A percentile compares a stretch with the other conserved stretches of the same genome.
Conservation (phyloP, 35 echinoderm and acorn worm species). For the Apostichopus californicus region DNA sequence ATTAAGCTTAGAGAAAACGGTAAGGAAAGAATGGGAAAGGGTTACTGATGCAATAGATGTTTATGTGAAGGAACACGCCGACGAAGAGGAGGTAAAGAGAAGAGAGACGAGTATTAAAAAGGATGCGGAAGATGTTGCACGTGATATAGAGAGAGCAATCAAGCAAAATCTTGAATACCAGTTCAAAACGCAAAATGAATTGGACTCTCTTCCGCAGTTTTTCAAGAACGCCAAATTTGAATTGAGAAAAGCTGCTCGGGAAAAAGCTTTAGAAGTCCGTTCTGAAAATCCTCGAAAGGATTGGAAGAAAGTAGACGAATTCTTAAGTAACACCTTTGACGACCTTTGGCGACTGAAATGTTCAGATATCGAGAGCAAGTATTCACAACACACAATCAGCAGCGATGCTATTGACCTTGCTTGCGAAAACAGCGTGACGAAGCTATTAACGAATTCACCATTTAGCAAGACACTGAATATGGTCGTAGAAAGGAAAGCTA, state of each 20-base stretch:
- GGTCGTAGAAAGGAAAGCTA: too few species aligned
- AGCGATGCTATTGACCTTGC: too few species aligned
- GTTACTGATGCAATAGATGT: not conserved
- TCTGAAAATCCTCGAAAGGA: not conserved
- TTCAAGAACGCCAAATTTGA: not conserved
- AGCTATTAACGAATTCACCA: too few species aligned
- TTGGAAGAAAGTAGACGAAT: not conserved
- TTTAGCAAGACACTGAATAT: too few species aligned
- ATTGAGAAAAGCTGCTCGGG: not conserved
- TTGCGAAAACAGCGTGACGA: too few species aligned
- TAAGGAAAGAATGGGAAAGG: not conserved
- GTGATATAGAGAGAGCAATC: not conserved
- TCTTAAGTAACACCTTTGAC: not conserved
- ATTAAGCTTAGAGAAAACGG: not conserved
- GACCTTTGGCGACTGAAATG: not conserved
- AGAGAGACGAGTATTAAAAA: not conserved
- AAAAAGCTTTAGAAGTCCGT: not conserved
- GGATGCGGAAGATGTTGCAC: not conserved
- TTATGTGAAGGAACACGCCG: not conserved
- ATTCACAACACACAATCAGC: not conserved
- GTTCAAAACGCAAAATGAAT: not conserved
- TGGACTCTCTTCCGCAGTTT: not conserved
- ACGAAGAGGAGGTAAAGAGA: slow-evolving; percentile 12
- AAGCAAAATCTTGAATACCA: not conserved
- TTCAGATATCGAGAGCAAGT: not conserved